phyloP scores from a whole-genome alignment of 2,888 invertebrate genomes.

The Seladonia tumulorum region DNA sequence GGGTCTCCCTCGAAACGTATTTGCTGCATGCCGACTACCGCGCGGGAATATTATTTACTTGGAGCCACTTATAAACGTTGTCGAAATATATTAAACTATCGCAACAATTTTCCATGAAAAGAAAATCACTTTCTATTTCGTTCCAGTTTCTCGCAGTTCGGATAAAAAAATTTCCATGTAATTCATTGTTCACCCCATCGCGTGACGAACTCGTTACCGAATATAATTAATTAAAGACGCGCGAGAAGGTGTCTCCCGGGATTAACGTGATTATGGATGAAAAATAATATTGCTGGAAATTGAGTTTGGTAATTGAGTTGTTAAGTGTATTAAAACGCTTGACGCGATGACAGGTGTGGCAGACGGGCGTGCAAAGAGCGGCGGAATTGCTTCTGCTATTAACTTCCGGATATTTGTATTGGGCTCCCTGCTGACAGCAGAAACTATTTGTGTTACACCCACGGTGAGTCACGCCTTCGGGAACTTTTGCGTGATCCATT shows the following conservation, averaged over 20 bases:
- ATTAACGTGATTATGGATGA: not conserved
- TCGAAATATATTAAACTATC: not conserved
- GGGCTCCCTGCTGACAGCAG: slow-evolving; percentile 61
- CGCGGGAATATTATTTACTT: slow-evolving; percentile 50
- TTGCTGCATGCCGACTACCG: slow-evolving; percentile 41
- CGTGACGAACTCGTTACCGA: slow-evolving; percentile 5
- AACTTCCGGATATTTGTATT: slow-evolving; percentile 69
- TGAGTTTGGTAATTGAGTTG: slow-evolving; percentile 23
- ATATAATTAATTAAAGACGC: slow-evolving; percentile 3
- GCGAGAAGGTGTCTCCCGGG: not conserved
- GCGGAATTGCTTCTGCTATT: slow-evolving; percentile 55
- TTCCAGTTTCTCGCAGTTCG: too few species aligned
- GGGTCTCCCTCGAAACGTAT: slow-evolving; percentile 52
- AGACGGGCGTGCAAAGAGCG: slow-evolving; percentile 28
- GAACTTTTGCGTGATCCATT: slow-evolving; percentile 71
- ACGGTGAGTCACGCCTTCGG: slow-evolving; percentile 59
- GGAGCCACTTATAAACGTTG: not conserved
- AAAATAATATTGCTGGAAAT: not conserved
- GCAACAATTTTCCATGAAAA: too few species aligned
- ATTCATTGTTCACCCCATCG: too few species aligned
- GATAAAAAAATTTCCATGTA: too few species aligned
- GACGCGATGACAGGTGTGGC: slow-evolving; percentile 25
- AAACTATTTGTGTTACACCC: slow-evolving; percentile 58
- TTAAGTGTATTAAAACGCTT: slow-evolving; percentile 38
- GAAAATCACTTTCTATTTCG: too few species aligned